Evolutionary conservation across 2,888 invertebrate species (phyloP).

Genomic region (Tridacna gigas): DNA sequence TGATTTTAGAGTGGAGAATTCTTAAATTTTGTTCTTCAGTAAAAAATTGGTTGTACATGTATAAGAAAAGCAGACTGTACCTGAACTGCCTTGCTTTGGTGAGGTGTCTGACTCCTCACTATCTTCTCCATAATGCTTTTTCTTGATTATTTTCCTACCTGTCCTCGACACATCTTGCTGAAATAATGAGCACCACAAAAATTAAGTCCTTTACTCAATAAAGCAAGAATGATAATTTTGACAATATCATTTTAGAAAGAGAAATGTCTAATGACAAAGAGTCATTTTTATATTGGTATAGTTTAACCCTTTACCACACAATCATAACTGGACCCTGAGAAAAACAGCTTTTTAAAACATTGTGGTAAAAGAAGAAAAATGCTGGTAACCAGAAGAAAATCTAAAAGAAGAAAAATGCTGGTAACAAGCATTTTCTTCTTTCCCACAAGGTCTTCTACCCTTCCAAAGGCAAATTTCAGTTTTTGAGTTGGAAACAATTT

Average conservation of each 20-base stretch:
- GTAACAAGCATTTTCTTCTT: background rate
- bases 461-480: too few relatives aligned
- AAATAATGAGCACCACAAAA: background rate
- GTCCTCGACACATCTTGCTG: slow-evolving; percentile 59
- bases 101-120: slow-evolving; percentile 48
- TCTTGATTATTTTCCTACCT: slow-evolving; percentile 57
- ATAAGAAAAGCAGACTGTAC: slow-evolving; percentile 1
- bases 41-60: too few relatives aligned
- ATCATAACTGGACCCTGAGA: background rate
- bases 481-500: too few relatives aligned
- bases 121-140: slow-evolving; percentile 60
- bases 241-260: too few relatives aligned
- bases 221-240: too few relatives aligned
- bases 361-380: background rate
- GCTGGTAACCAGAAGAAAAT: background rate
- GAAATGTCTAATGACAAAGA: too few relatives aligned
- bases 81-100: slow-evolving; percentile 40
- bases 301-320: background rate
- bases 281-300: too few relatives aligned
- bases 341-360: background rate
- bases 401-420: background rate
- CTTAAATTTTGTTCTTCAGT: too few relatives aligned
- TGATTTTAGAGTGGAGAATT: too few relatives aligned
- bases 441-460: background rate
- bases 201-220: too few relatives aligned